A percentile compares a stretch with the other conserved stretches of the same genome.
Evolutionary conservation across 35 echinoderm and acorn worm species (phyloP).

Genomic region (Heliocidaris tuberculata): DNA sequence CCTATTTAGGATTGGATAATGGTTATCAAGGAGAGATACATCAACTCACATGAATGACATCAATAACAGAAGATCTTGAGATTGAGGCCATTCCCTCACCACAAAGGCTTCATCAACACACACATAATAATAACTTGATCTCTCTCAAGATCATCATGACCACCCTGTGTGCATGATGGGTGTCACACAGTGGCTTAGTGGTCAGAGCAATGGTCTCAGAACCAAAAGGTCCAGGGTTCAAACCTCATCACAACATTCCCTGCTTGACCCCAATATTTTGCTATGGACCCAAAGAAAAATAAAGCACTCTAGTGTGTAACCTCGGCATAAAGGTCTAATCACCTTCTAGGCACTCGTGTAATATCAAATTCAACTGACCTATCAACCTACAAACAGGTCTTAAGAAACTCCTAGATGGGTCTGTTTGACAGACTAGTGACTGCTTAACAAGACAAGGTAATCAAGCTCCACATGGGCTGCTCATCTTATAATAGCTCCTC

Average conservation of each 20-base stretch:
- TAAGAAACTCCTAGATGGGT: background rate
- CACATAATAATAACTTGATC: background rate
- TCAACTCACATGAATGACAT: background rate
- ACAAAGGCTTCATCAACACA: background rate
- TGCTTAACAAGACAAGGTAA: constrained; percentile 17
- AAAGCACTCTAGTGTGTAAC: background rate
- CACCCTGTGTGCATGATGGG: background rate
- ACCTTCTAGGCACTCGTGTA: background rate
- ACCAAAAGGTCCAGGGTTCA: background rate
- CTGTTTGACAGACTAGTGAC: background rate
- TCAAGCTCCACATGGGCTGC: background rate
- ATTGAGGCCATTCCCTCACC: background rate
- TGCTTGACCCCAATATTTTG: background rate
- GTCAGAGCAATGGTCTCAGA: background rate
- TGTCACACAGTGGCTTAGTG: background rate
- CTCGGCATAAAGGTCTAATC: background rate
- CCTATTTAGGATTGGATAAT: background rate
- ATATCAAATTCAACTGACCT: background rate
- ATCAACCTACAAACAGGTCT: background rate
- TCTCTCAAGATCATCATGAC: background rate
- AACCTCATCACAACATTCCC: too few species aligned
- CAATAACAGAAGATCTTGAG: background rate
- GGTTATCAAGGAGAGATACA: background rate
- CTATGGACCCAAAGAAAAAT: background rate
- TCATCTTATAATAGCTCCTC: constrained; percentile 2